These are phyloP conservation scores for Danionella cerebrum DNA, from an alignment of 2,113 vertebrate species.

Conservation along the genomic window DNA sequence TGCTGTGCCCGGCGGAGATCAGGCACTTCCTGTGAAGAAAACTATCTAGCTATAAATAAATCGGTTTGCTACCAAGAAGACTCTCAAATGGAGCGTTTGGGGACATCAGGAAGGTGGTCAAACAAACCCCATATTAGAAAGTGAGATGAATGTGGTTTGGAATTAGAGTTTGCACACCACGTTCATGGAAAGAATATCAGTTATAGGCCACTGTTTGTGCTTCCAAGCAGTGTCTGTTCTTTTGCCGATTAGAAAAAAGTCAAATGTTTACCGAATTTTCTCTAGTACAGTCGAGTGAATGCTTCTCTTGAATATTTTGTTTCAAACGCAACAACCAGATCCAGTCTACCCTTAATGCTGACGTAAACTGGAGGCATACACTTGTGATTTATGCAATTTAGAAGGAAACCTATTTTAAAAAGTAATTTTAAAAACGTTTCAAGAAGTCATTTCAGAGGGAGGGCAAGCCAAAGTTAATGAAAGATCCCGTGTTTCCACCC, in stretches of 20 bases:
- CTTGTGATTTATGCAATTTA: no score
- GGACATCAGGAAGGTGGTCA: conserved; percentile 25
- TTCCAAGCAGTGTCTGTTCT: not conserved
- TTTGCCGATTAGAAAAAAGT: not conserved
- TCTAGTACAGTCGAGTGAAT: not conserved
- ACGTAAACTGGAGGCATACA: no score
- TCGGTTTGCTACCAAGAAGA: not conserved
- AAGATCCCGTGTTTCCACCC: no score
- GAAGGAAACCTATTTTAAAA: no score
- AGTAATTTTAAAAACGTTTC: no score
- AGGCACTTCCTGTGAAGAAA: conserved; percentile 36
- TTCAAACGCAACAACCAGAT: not conserved
- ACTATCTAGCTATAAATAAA: not conserved
- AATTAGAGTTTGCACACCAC: conserved; percentile 7
- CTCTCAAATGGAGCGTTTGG: not conserved
- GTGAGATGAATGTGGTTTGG: conserved; percentile 28
- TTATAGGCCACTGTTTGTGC: conserved; percentile 5
- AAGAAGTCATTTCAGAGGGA: no score
- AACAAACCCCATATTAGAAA: conserved; percentile 27
- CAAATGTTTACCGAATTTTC: conserved; percentile 14
- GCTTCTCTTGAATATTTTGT: not conserved
- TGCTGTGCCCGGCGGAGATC: conserved; percentile 49
- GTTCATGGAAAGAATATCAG: conserved; percentile 4
- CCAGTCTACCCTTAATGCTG: no score
- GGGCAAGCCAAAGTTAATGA: no score